phyloP scores from a whole-genome alignment of 2,113 vertebrate genomes.

The Collichthys lucidus region DNA sequence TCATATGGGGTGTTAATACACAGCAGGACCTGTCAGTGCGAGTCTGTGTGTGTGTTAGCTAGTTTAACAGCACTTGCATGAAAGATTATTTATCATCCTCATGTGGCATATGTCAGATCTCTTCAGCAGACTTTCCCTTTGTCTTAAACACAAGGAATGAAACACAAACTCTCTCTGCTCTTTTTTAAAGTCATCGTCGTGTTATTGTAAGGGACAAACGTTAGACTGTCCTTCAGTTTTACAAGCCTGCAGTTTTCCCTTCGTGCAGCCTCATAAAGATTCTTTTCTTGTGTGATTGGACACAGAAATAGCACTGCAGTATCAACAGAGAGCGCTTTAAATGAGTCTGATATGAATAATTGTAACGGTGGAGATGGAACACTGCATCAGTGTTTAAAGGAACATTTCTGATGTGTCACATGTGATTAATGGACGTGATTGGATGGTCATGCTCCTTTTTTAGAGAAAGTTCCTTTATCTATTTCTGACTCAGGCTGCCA shows the following conservation, averaged over 20 bases:
- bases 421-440: slow-evolving; percentile 38
- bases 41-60: neutral
- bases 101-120: neutral
- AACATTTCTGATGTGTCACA: slow-evolving; percentile 10
- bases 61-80: neutral
- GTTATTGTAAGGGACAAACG: neutral
- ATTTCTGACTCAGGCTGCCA: slow-evolving; percentile 48
- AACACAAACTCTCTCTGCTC: neutral
- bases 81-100: slow-evolving; percentile 1
- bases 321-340: neutral
- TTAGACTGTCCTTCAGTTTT: neutral
- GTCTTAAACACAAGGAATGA: neutral
- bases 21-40: slow-evolving; percentile 6
- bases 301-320: slow-evolving; percentile 17
- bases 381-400: neutral
- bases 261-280: slow-evolving; percentile 5
- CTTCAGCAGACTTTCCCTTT: neutral
- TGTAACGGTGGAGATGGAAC: neutral
- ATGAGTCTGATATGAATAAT: neutral
- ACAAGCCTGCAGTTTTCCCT: slow-evolving; percentile 14
- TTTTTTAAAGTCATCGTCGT: neutral
- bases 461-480: slow-evolving; percentile 27
- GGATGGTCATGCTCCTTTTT: slow-evolving; percentile 10
- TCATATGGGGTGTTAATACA: neutral
- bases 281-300: neutral